Base-by-base conservation (phyloP, 1,140 invertebrate genomes). In the Teleogryllus occipitalis region DNA sequence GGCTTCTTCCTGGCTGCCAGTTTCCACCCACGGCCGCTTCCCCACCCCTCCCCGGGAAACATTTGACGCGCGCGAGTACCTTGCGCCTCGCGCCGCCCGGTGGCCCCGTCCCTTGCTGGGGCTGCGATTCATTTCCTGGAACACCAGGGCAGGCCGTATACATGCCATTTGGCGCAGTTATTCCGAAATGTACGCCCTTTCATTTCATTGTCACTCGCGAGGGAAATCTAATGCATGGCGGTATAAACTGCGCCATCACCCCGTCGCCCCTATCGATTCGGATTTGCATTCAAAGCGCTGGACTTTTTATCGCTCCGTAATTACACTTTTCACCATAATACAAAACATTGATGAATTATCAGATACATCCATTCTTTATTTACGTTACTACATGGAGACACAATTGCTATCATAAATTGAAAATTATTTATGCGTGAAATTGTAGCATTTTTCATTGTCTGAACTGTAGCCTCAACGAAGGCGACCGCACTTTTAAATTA, bases 261-360 rank as follows among this genome's bases (percentile, higher is more conserved):
- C 1, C 54, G 54, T 65, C 18, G 54, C 54, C 18, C 54, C 54
- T 65, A 10, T 65, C 54, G 10, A 65, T 18, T 10, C 54, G 54
- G 10, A 65, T 65, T 65, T 65, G 54, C 54, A 65, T 65, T 10
- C 2, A 18, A 65, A 10, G 18, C 18, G 54, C 10, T 18, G 54
- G 54, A 65, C 54, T 65, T 65, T 65, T 65, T 65, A 65, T 65
- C 54, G 18, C 54, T 18, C 54, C 54, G 54, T 65, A 65, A 65
- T 65, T 65, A 65, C 54, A 65, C 54, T 65, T 65, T 65, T 65
- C 54, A 18, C 54, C 18, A 65, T 65, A 18, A 65, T 65, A 65
- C 54, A 65, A 65, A 65, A 65, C 54, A 65, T 65, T 65, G 54
- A 65, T 65, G 54, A 65, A 65, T 65, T 65, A 65, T 65, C 54